Evolutionary conservation across 2,888 invertebrate species (phyloP).

Genomic region (Lacanobia oleracea): DNA sequence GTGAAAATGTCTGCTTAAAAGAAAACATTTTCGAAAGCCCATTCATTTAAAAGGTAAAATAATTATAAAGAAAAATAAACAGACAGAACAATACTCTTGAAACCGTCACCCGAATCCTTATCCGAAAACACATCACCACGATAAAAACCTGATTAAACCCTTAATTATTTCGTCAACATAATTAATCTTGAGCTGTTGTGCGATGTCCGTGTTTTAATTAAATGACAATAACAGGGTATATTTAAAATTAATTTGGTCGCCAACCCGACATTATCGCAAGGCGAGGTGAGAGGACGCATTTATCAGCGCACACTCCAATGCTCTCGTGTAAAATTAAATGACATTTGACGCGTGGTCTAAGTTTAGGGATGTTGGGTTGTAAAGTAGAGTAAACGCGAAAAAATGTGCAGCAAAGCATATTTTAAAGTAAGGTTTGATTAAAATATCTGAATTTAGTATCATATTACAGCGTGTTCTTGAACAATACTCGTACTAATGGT

Average conservation of each 20-base stretch:
- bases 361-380: neutral
- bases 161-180: constrained; percentile 58
- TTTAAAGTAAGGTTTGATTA: neutral
- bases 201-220: constrained; percentile 76
- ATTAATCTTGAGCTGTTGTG: constrained; percentile 62
- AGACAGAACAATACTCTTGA: constrained; percentile 24
- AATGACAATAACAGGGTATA: constrained; percentile 80
- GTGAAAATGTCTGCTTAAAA: neutral
- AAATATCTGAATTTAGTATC: neutral
- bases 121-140: constrained; percentile 38
- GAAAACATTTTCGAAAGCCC: neutral
- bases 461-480: no score
- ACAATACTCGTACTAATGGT: no score
- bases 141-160: constrained; percentile 59
- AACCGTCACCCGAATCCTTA: constrained; percentile 38
- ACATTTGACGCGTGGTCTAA: constrained; percentile 78
- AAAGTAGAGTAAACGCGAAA: neutral
- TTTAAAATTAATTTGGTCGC: constrained; percentile 85
- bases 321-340: constrained; percentile 87
- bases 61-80: neutral
- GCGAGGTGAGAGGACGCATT: constrained; percentile 80
- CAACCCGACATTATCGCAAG: constrained; percentile 79
- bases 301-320: constrained; percentile 86
- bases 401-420: no score
- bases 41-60: neutral